Percentiles rank a stretch among this genome's conserved stretches.
Evolutionary conservation across 2,888 invertebrate species (phyloP).

Genomic region (Leptarthrus brevirostris): DNA sequence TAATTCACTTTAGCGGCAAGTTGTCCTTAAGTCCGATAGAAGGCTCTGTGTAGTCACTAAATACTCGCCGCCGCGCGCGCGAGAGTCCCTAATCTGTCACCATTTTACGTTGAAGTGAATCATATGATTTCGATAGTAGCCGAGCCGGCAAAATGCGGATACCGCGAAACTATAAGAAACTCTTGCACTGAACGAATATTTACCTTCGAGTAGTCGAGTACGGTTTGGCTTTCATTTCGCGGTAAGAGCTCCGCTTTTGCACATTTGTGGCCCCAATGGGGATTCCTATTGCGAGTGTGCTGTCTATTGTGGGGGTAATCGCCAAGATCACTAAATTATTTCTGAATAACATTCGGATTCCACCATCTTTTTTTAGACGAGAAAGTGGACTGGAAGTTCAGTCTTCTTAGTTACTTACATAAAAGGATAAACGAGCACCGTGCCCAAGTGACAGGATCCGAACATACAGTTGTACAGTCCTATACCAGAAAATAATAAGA

Average conservation of each 20-base stretch:
- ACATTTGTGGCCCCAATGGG: no score
- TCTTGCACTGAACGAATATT: no score
- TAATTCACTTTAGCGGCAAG: conserved; percentile 24
- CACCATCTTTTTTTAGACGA: not conserved
- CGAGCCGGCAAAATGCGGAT: no score
- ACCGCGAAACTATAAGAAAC: no score
- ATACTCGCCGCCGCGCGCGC: conserved; percentile 21
- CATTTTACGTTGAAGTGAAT: no score
- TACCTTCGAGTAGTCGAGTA: no score
- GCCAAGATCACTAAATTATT: not conserved
- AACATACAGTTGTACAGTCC: conserved; percentile 29
- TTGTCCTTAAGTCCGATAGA: conserved; percentile 22
- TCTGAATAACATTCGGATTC: not conserved
- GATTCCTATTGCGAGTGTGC: no score
- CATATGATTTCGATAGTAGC: no score
- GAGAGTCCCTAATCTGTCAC: no score
- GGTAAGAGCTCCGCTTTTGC: no score
- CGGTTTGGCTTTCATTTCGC: no score
- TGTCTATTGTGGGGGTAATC: no score
- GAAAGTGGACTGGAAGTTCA: not conserved
- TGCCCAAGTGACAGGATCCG: conserved; percentile 5
- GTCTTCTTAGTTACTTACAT: not conserved
- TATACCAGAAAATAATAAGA: conserved; percentile 41
- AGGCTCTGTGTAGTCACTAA: conserved; percentile 14
- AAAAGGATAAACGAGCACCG: conserved; percentile 34